Conservation (phyloP, 2,888 invertebrate species). For the Tiliacea citrago region DNA sequence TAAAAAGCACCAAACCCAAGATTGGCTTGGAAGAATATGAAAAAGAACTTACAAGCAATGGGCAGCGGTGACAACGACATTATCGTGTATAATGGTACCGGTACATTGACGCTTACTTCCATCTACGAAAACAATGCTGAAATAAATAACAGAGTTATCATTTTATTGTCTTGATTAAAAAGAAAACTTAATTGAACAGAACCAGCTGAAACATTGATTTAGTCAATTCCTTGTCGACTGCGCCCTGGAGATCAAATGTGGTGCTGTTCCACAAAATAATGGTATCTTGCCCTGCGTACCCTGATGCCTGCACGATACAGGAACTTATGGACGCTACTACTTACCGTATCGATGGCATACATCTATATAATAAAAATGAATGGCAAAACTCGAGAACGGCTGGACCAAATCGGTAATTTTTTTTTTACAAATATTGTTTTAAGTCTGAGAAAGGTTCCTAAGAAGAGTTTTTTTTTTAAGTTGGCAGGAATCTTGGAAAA, state of each 20-base stretch:
- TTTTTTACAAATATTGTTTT: too few species aligned
- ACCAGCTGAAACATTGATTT: not conserved
- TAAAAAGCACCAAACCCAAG: not conserved
- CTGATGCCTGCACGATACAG: not conserved
- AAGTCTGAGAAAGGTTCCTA: too few species aligned
- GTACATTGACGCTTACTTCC: constrained; percentile 76
- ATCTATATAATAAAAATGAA: too few species aligned
- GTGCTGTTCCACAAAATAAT: not conserved
- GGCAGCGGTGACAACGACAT: constrained; percentile 80
- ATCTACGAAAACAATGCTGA: constrained; percentile 78
- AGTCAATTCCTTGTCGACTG: not conserved
- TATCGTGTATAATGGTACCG: constrained; percentile 81
- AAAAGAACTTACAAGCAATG: constrained; percentile 81
- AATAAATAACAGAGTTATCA: constrained; percentile 54
- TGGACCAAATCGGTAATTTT: too few species aligned
- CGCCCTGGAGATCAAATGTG: not conserved
- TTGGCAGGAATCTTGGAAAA: too few species aligned
- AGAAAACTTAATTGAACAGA: not conserved
- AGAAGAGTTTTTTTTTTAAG: too few species aligned
- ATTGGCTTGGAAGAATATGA: not conserved
- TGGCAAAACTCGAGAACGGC: too few species aligned
- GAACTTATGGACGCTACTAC: not conserved
- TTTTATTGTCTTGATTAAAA: not conserved
- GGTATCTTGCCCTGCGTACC: not conserved
- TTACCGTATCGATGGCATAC: not conserved